phyloP scores from a whole-genome alignment of 2,113 vertebrate species.

The Andinoacara biseriatus region DNA sequence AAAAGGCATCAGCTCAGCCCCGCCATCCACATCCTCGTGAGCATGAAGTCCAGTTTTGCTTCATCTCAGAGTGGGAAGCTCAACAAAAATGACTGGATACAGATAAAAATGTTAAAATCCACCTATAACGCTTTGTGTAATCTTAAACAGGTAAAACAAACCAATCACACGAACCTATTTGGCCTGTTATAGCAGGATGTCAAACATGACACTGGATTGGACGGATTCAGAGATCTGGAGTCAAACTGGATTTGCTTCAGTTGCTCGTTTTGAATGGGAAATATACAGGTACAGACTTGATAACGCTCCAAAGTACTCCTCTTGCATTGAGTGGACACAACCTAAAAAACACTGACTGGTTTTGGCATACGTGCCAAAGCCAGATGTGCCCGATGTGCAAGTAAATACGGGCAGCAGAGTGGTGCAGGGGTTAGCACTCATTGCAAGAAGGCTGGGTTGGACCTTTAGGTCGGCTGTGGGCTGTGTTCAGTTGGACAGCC shows the following conservation, averaged over 20 bases:
- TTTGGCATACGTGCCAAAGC: neutral
- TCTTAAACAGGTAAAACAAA: neutral
- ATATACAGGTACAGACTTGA: no score
- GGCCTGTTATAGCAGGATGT: neutral
- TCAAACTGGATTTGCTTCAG: fast-evolving
- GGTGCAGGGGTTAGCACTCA: no score
- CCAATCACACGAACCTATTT: neutral
- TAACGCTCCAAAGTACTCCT: no score
- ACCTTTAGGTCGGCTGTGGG: no score
- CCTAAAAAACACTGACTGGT: neutral
- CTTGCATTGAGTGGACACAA: no score
- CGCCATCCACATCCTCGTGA: fast-evolving
- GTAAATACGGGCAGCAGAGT: no score
- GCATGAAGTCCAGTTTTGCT: neutral
- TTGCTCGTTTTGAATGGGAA: neutral
- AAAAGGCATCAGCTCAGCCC: neutral
- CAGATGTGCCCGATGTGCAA: no score
- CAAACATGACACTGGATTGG: neutral
- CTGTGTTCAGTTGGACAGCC: no score
- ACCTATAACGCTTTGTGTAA: neutral
- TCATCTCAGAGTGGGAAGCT: neutral
- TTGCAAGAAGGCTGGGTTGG: no score
- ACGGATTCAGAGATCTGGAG: neutral
- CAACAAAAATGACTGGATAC: neutral
- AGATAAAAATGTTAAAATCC: neutral